Evolutionary conservation across 92 coral and sea anemone species (phyloP).

Genomic region (Porites lobata): DNA sequence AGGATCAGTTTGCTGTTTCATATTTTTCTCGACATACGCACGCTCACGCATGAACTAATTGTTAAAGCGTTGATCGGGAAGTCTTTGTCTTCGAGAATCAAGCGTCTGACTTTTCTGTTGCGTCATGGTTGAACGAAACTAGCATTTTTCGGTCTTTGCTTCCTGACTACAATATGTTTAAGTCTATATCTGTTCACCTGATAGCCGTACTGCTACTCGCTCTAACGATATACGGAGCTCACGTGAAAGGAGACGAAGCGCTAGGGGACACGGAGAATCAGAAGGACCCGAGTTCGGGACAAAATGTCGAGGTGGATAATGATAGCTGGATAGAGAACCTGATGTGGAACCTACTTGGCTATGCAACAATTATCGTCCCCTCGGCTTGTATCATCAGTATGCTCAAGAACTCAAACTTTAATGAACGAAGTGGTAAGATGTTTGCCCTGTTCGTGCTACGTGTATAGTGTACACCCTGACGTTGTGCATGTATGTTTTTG

Average conservation of each 20-base stretch:
- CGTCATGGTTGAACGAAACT: no score
- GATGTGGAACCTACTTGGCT: slow-evolving; percentile 92
- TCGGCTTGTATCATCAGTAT: slow-evolving; percentile 80
- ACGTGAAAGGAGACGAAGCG: slow-evolving; percentile 16
- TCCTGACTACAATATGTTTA: slow-evolving; percentile 5
- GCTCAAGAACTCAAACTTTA: slow-evolving; percentile 92
- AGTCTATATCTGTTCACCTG: background rate
- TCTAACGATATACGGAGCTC: slow-evolving; percentile 8
- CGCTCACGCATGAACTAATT: no score
- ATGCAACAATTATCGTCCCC: slow-evolving; percentile 91
- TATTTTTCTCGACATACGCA: no score
- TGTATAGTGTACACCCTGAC: background rate
- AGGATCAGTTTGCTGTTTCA: no score
- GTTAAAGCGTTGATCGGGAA: no score
- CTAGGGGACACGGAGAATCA: background rate
- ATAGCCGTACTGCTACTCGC: background rate
- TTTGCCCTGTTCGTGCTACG: background rate
- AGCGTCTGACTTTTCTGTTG: no score
- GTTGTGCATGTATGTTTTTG: background rate
- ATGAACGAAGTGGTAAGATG: slow-evolving; percentile 80
- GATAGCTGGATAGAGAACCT: slow-evolving; percentile 82
- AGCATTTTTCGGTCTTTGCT: no score
- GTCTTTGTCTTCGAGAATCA: no score
- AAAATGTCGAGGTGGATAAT: background rate
- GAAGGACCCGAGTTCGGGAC: background rate